These are phyloP conservation scores for Pseudomyrmex flavicornis DNA, from an alignment of 1,140 invertebrate genomes.

Conservation along the genomic window DNA sequence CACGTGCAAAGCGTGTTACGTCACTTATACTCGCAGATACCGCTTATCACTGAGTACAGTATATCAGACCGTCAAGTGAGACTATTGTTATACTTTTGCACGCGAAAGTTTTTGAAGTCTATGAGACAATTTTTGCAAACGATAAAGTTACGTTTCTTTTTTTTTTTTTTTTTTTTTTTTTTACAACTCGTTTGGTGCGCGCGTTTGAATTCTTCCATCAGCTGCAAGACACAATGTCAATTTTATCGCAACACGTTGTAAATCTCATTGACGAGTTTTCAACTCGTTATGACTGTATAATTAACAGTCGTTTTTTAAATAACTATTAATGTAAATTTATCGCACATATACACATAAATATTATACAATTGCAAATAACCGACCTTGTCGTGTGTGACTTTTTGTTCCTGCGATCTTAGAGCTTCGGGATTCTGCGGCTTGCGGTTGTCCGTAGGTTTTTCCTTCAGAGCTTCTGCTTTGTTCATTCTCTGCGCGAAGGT, in stretches of 20 bases:
- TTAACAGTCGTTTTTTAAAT: neutral
- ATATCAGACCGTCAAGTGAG: conserved; percentile 30
- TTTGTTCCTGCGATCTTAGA: conserved; percentile 79
- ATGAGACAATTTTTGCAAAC: neutral
- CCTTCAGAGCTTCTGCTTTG: conserved; percentile 67
- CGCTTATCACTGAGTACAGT: conserved; percentile 39
- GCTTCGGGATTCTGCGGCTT: conserved; percentile 78
- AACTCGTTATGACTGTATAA: neutral
- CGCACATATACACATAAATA: no score
- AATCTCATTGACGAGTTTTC: no score
- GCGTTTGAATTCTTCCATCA: conserved; percentile 95
- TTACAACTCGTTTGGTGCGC: conserved; percentile 87
- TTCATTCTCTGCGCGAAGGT: conserved; percentile 76
- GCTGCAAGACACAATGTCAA: conserved; percentile 79
- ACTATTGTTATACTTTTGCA: conserved; percentile 37
- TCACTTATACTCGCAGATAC: conserved; percentile 46
- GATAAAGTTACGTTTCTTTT: neutral
- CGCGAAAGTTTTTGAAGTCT: conserved; percentile 21
- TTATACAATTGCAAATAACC: conserved; percentile 39
- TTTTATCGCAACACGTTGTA: neutral
- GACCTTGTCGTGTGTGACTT: conserved; percentile 83
- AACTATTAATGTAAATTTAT: no score
- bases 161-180: neutral
- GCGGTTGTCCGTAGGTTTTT: conserved; percentile 73
- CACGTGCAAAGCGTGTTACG: conserved; percentile 16